Evolutionary conservation across 2,113 vertebrate genomes (phyloP), one percentile per base, ranked within the genome.

Genomic region (Arenaria interpres): DNA sequence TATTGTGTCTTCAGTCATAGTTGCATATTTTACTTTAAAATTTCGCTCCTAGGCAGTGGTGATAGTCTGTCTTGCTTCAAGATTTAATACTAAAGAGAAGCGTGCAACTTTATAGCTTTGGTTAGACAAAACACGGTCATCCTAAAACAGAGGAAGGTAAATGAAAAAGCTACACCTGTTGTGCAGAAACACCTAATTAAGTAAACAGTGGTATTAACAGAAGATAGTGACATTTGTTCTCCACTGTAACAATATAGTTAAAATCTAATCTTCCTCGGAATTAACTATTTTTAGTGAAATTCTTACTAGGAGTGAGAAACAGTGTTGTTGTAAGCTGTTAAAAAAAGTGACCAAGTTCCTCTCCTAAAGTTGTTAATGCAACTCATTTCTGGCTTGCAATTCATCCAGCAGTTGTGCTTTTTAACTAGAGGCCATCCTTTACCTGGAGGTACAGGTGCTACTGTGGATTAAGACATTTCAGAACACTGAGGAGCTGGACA

Each of bases 71-170:
- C 48, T 48, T 89, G 46, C 93, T 82, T 96, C 88, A 94, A 77
- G 48, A 71, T 96, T 94, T 82, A 94, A 28, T 77, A 94, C 48
- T 97, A 60, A 95, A 85, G 46, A 85, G 78, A 75, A 67, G 33
- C 14, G 74, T 89, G 51, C 80, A 95, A 54, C 66, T 81, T 88
- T 6, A 84, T 28, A 91, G 56, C 63, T 97, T 95, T 92, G 78
- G 46, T 89, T 60, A 96, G 79, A 62, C 23, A 82, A 74, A 92
- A 72, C 30, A 60, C 1, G 3, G 72, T 41, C 64, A 60, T 35
- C 66, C 39, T 19, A 37, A 74, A 73, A 79, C 37, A 3, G 2
- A 74, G 20, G 10, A 81, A 81, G 35, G 75, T 68, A 66, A 96
- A 62, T 39, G 64, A 56, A 74, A 89, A 75, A 27, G 37, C 51